Evolutionary conservation across 2,888 invertebrate species (phyloP).

Genomic region (Thereva nobilitata): DNA sequence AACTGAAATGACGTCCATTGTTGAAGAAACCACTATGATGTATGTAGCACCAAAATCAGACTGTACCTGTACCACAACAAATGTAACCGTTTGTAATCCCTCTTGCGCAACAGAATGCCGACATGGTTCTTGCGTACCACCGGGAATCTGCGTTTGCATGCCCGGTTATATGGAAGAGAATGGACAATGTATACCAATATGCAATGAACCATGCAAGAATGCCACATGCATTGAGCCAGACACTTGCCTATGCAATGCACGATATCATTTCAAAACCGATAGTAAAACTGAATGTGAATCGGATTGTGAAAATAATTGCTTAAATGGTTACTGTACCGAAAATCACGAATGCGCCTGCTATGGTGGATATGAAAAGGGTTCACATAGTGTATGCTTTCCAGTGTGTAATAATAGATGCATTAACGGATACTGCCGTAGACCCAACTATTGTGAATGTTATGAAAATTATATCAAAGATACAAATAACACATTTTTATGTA

Average conservation of each 20-base stretch:
- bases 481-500: slow-evolving; percentile 6
- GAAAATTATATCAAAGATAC: slow-evolving; percentile 6
- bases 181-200: slow-evolving; percentile 18
- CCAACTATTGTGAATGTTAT: slow-evolving; percentile 23
- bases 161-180: slow-evolving; percentile 51
- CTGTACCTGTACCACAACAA: slow-evolving; percentile 52
- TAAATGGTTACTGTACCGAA: slow-evolving; percentile 61
- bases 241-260: slow-evolving; percentile 54
- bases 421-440: slow-evolving; percentile 32
- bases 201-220: slow-evolving; percentile 19
- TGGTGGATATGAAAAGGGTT: slow-evolving; percentile 52
- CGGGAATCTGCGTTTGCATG: slow-evolving; percentile 62
- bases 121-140: slow-evolving; percentile 48
- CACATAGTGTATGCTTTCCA: slow-evolving; percentile 47
- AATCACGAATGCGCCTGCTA: slow-evolving; percentile 65
- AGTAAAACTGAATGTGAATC: slow-evolving; percentile 49
- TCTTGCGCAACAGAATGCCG: slow-evolving; percentile 50
- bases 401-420: slow-evolving; percentile 45
- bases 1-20: too few species aligned
- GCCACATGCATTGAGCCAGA: slow-evolving; percentile 52
- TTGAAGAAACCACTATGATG: too few species aligned
- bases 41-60: background rate
- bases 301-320: slow-evolving; percentile 53
- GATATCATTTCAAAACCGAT: slow-evolving; percentile 48
- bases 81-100: slow-evolving; percentile 54